Evolutionary conservation across 2,797 vertebrate species (phyloP).

Genomic region (Fratercula arctica): DNA sequence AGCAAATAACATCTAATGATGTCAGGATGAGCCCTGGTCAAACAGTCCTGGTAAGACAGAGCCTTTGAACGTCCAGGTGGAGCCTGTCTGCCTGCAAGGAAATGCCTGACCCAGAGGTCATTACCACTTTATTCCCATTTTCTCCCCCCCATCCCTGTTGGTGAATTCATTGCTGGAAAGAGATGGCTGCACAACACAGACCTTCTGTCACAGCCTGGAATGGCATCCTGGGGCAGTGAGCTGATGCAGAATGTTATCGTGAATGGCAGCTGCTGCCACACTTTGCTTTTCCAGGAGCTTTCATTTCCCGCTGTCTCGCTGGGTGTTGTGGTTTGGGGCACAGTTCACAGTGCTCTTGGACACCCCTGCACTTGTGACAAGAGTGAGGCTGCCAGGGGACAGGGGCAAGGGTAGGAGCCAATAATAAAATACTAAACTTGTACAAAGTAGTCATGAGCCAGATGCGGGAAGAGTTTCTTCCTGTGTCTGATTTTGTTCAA

Average conservation of each 20-base stretch:
- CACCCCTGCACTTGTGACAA: background rate
- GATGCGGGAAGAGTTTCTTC: constrained; percentile 8
- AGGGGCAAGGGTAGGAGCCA: background rate
- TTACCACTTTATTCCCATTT: background rate
- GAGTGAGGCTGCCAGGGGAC: background rate
- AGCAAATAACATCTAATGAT: background rate
- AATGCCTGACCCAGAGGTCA: background rate
- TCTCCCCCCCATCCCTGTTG: background rate
- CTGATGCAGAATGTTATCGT: background rate
- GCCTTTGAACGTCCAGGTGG: background rate
- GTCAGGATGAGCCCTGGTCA: background rate
- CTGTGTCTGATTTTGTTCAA: background rate
- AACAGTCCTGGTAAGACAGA: background rate
- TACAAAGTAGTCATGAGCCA: background rate
- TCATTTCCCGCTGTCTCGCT: background rate
- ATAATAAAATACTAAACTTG: constrained; percentile 10
- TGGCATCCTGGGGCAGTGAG: background rate
- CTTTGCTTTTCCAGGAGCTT: background rate
- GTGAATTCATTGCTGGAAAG: background rate
- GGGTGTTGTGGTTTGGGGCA: background rate
- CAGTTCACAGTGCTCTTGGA: background rate
- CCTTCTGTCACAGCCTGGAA: background rate
- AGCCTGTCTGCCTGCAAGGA: background rate
- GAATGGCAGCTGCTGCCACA: background rate
- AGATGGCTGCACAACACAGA: background rate